A percentile compares a stretch with the other conserved stretches of the same genome.
These are phyloP conservation scores for Oncopodura yosiiana DNA, from an alignment of 1,140 invertebrate genomes.

Conservation along the genomic window DNA sequence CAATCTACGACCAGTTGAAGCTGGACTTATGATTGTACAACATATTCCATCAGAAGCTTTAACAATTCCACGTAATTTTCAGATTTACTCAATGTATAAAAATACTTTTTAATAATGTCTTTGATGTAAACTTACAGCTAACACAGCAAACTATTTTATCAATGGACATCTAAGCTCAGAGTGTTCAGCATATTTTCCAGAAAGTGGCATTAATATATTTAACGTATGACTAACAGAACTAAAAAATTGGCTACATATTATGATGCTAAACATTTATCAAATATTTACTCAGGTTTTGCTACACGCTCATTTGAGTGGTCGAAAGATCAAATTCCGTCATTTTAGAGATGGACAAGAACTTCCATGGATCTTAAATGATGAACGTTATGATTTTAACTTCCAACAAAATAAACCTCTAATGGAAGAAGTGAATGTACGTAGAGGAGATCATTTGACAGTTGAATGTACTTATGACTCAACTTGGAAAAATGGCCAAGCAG, in stretches of 20 bases:
- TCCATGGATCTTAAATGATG: constrained; percentile 54
- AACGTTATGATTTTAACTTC: constrained; percentile 57
- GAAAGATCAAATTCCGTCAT: constrained; percentile 54
- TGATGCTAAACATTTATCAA: too few species aligned
- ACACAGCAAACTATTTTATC: not conserved
- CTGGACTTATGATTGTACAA: not conserved
- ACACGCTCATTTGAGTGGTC: constrained; percentile 18
- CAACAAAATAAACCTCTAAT: constrained; percentile 55
- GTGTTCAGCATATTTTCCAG: constrained; percentile 5
- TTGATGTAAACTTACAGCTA: not conserved
- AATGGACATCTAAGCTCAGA: constrained; percentile 13
- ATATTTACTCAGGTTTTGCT: too few species aligned
- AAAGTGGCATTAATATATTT: constrained; percentile 17
- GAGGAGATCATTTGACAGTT: constrained; percentile 22
- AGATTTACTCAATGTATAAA: too few species aligned
- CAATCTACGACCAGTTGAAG: not conserved
- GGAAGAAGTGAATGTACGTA: constrained; percentile 46
- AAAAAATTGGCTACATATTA: too few species aligned
- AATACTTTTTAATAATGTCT: not conserved
- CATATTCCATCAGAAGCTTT: too few species aligned
- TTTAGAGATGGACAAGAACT: constrained; percentile 52
- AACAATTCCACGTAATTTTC: too few species aligned
- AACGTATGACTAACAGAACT: too few species aligned
- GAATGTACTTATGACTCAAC: constrained; percentile 19
- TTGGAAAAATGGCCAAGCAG: not conserved